Evolutionary conservation across 2,797 vertebrate genomes (phyloP).

Genomic region (Otolemur crassicaudatus): DNA sequence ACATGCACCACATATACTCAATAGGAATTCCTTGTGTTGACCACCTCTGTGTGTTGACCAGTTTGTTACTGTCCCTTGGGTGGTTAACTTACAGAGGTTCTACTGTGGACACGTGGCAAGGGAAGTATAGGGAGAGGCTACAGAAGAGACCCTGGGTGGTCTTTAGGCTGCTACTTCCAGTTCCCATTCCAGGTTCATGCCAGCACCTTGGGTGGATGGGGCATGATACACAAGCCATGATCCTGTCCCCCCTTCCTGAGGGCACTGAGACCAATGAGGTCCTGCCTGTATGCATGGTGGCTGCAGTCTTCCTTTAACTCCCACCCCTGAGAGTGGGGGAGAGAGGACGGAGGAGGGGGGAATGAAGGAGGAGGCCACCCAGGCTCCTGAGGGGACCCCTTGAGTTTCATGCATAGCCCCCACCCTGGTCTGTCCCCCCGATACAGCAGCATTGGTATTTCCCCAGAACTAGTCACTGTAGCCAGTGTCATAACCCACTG

Average conservation of each 20-base stretch:
- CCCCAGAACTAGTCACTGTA: not conserved
- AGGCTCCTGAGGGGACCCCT: not conserved
- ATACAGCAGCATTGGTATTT: not conserved
- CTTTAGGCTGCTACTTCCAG: not conserved
- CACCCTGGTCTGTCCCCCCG: not conserved
- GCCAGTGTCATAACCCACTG: not conserved
- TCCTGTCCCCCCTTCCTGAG: not conserved
- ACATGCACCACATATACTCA: no score
- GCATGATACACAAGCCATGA: accelerated
- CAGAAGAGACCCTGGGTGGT: not conserved
- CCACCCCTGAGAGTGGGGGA: not conserved
- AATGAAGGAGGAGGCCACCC: not conserved
- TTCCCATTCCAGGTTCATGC: no score
- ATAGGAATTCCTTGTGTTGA: no score
- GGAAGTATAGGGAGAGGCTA: no score
- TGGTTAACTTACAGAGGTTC: no score
- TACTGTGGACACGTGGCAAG: not conserved
- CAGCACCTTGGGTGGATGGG: no score
- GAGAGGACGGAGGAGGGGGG: no score
- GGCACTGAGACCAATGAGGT: not conserved
- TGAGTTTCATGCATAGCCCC: not conserved
- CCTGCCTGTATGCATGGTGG: not conserved
- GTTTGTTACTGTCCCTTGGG: no score
- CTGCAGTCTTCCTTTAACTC: not conserved
- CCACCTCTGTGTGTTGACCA: no score